Evolutionary conservation across 2,888 invertebrate species (phyloP).

Genomic region (Agrotis ipsilon): DNA sequence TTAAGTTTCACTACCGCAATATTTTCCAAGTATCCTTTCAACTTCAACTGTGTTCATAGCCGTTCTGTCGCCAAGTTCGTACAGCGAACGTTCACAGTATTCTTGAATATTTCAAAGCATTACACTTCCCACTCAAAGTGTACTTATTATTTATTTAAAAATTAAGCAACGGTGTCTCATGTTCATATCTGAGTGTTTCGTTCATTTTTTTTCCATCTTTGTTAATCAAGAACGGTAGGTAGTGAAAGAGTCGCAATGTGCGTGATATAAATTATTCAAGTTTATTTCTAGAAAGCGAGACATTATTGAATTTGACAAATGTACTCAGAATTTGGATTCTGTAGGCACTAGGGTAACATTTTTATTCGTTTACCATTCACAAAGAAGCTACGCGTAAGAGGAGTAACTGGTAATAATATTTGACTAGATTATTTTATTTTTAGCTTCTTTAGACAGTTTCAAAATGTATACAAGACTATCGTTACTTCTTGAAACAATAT

Average conservation of each 20-base stretch:
- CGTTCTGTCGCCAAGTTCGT: slow-evolving; percentile 59
- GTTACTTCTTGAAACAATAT: too few relatives aligned
- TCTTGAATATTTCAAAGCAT: slow-evolving; percentile 77
- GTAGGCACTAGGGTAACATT: slow-evolving; percentile 15
- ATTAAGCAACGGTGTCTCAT: slow-evolving; percentile 71
- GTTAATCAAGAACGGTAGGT: slow-evolving; percentile 57
- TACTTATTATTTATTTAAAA: slow-evolving; percentile 77
- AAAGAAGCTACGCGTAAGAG: slow-evolving; percentile 8
- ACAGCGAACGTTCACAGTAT: slow-evolving; percentile 62
- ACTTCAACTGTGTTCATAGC: slow-evolving; percentile 37
- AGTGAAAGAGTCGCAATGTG: slow-evolving; percentile 42
- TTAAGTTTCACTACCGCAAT: slow-evolving; percentile 40
- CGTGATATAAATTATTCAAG: slow-evolving; percentile 60
- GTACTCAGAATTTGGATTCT: slow-evolving; percentile 51
- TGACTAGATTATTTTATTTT: neutral
- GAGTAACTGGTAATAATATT: slow-evolving; percentile 2
- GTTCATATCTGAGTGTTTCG: slow-evolving; percentile 61
- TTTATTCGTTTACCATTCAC: slow-evolving; percentile 29
- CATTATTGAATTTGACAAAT: slow-evolving; percentile 54
- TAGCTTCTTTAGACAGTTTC: neutral
- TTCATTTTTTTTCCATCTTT: slow-evolving; percentile 49
- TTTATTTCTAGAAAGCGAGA: slow-evolving; percentile 33
- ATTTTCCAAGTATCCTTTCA: slow-evolving; percentile 49
- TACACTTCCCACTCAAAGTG: slow-evolving; percentile 73
- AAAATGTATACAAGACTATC: too few relatives aligned